Conservation (phyloP, 2,888 invertebrate genomes). For the Sericinus montela region DNA sequence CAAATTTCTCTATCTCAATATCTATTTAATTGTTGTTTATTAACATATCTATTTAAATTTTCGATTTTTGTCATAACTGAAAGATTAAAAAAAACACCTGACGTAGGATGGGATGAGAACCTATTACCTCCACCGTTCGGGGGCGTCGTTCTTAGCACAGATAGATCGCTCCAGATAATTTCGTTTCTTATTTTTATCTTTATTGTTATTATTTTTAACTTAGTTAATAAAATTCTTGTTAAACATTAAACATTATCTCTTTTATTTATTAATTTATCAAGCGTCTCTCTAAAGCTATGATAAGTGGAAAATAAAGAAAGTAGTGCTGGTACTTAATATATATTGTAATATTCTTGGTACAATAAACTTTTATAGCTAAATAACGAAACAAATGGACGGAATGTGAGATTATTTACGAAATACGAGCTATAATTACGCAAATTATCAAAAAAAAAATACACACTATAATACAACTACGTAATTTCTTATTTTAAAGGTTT, state of each 20-base stretch:
- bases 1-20: too few relatives aligned
- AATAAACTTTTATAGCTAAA: constrained; percentile 72
- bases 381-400: constrained; percentile 77
- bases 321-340: constrained; percentile 47
- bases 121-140: too few relatives aligned
- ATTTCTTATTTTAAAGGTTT: background rate
- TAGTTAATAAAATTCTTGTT: constrained; percentile 13
- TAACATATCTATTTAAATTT: too few relatives aligned
- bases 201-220: too few relatives aligned
- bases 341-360: constrained; percentile 61
- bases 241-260: constrained; percentile 12
- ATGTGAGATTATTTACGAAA: constrained; percentile 69
- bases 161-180: too few relatives aligned
- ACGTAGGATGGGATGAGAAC: too few relatives aligned
- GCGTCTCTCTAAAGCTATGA: background rate
- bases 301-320: constrained; percentile 38
- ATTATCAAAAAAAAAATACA: constrained; percentile 21
- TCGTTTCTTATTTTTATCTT: too few relatives aligned
- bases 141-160: too few relatives aligned
- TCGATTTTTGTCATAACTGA: too few relatives aligned
- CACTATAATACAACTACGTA: constrained; percentile 3
- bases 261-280: background rate
- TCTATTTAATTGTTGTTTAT: too few relatives aligned
- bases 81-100: too few relatives aligned
- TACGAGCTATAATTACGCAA: constrained; percentile 39